Base-by-base conservation (phyloP, 2,888 invertebrate species). In the Trichacis sp. region DNA sequence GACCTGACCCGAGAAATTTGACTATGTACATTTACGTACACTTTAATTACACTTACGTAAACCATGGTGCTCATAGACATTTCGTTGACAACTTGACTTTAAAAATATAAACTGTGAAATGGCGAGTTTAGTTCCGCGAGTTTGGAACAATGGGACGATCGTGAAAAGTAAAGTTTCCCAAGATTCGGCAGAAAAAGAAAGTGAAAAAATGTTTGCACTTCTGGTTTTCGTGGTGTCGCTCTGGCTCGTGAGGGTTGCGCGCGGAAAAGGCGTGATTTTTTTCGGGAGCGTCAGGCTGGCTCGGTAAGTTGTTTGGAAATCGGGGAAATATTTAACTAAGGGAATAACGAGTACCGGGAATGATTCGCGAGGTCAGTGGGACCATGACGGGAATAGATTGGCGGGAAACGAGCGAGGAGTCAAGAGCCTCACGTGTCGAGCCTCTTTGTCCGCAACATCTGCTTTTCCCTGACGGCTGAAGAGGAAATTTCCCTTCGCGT, bases 161-260 rank as follows among this genome's bases (percentile, higher is more conserved):
- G 33, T 33, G 33, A 33, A 9, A 33, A 24, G 24, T 5, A 6
- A 33, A 33, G 33, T 33, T 33, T 33, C n/a, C n/a, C n/a, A n/a
- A n/a, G 30, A 9, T 29, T 29, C 30, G 30, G 9, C 30, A 29
- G 30, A 12, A n/a, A 45, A 45, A 6, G 3, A 1, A 19, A 65
- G 30, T 6, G 30, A 69, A n/a, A n/a, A 4, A 47, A 49, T 72
- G 62, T 74, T 71, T 50, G 55, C 59, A 40, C 40, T 64, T 48
- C 40, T 68, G 42, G 17, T 74, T 52, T 60, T 77, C 36, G 60
- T 74, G 51, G 55, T 76, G 56, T 69, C 75, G 29, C 48, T 73
- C 6, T 75, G 76, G 71, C 33, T 74, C 20, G 42, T 71, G 8
- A 68, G 65, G 17, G 67, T 68, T 18, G 43, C 70, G 19, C 64